A percentile compares a stretch with the other conserved stretches of the same genome.
These are phyloP conservation scores for Hetaerina titia DNA, from an alignment of 2,888 invertebrate genomes.

Conservation along the genomic window DNA sequence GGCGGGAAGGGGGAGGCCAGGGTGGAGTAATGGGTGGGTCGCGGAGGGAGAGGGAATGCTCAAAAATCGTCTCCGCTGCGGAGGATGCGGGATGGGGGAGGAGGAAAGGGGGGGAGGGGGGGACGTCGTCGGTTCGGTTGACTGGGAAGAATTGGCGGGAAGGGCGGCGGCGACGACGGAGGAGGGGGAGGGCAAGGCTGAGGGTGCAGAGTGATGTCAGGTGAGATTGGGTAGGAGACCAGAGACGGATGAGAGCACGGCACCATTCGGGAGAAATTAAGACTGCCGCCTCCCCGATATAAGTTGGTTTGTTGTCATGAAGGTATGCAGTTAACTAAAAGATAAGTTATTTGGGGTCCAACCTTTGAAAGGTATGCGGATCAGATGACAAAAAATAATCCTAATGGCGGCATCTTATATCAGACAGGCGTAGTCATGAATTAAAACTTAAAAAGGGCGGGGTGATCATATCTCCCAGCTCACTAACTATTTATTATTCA, in stretches of 20 bases:
- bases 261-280: background rate
- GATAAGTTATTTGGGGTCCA: too few species aligned
- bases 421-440: too few species aligned
- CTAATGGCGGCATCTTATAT: too few species aligned
- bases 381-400: too few species aligned
- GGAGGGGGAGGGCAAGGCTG: slow-evolving; percentile 6
- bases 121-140: background rate
- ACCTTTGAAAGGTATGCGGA: too few species aligned
- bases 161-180: background rate
- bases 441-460: too few species aligned
- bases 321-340: too few species aligned
- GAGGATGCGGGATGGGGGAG: background rate
- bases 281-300: background rate
- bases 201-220: slow-evolving; percentile 21
- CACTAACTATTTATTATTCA: too few species aligned
- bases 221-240: background rate
- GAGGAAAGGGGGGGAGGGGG: background rate
- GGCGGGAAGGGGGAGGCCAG: background rate
- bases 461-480: too few species aligned
- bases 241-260: background rate
- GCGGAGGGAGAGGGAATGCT: background rate
- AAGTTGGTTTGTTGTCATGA: too few species aligned
- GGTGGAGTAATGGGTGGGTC: background rate
- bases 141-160: background rate
- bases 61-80: background rate